Percentiles rank a stretch among this genome's conserved stretches.
phyloP scores from a whole-genome alignment of 2,113 vertebrate species.

The Mobula hypostoma region DNA sequence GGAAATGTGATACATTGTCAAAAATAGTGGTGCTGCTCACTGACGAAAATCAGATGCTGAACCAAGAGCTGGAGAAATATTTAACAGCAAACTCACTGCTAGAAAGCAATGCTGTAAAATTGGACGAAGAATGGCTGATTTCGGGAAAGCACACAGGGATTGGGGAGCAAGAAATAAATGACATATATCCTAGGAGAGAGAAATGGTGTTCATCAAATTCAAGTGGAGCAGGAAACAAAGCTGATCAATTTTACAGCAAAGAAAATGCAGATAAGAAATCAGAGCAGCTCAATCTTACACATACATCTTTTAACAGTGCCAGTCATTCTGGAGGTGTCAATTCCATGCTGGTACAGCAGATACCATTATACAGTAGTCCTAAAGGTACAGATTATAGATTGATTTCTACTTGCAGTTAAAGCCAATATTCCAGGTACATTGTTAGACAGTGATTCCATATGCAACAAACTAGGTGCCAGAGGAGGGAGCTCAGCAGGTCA shows the following conservation, averaged over 20 bases:
- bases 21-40: conserved; percentile 45
- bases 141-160: conserved; percentile 49
- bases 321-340: background rate
- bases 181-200: conserved; percentile 49
- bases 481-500: too few relatives aligned
- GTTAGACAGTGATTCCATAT: background rate
- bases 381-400: background rate
- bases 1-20: conserved; percentile 49
- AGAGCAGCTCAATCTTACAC: conserved; percentile 42
- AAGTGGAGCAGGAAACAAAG: conserved; percentile 43
- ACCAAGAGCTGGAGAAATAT: conserved; percentile 50
- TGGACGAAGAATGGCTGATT: conserved; percentile 45
- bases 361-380: background rate
- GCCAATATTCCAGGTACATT: background rate
- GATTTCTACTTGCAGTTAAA: background rate
- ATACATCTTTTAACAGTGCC: background rate
- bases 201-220: conserved; percentile 48
- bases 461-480: too few relatives aligned
- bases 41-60: conserved; percentile 51
- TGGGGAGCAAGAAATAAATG: conserved; percentile 51
- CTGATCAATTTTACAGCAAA: conserved; percentile 31
- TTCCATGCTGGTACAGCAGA: background rate
- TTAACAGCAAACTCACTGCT: conserved; percentile 44
- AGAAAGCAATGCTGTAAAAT: conserved; percentile 45
- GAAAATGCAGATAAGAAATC: conserved; percentile 40